A percentile compares a stretch with the other conserved stretches of the same genome.
Evolutionary conservation across 2,888 invertebrate species (phyloP).

Genomic region (Lordiphosa fenestrarum): DNA sequence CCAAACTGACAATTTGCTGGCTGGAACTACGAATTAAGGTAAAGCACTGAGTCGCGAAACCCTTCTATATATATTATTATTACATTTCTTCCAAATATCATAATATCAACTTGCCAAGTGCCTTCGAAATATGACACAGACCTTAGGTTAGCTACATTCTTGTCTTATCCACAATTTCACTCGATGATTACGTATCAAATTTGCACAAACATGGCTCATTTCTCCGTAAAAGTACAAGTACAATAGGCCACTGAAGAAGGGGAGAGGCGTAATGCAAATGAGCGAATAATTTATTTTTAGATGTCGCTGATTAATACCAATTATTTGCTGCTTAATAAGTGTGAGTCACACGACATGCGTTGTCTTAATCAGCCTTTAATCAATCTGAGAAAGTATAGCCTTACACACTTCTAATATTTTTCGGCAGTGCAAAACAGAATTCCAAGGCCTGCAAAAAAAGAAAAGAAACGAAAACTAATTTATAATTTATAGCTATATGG

Average conservation of each 20-base stretch:
- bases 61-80: no score
- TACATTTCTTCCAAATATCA: no score
- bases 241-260: background rate
- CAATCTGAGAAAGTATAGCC: background rate
- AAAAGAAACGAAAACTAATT: background rate
- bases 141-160: background rate
- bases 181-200: constrained; percentile 6
- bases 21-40: no score
- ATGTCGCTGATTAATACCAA: constrained; percentile 54
- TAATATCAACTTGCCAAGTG: background rate
- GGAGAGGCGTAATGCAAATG: constrained; percentile 21
- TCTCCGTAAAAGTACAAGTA: background rate
- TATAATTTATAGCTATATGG: constrained; percentile 1
- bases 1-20: no score
- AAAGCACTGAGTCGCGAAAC: no score
- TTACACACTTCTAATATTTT: no score
- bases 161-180: constrained; percentile 8
- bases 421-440: no score
- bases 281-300: constrained; percentile 58
- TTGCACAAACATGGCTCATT: constrained; percentile 11
- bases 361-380: constrained; percentile 5
- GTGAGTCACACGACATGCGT: constrained; percentile 24
- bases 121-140: no score
- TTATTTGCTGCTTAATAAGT: constrained; percentile 16
- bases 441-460: background rate